Conservation (phyloP, 2,797 vertebrate genomes). For the Choloepus didactylus region DNA sequence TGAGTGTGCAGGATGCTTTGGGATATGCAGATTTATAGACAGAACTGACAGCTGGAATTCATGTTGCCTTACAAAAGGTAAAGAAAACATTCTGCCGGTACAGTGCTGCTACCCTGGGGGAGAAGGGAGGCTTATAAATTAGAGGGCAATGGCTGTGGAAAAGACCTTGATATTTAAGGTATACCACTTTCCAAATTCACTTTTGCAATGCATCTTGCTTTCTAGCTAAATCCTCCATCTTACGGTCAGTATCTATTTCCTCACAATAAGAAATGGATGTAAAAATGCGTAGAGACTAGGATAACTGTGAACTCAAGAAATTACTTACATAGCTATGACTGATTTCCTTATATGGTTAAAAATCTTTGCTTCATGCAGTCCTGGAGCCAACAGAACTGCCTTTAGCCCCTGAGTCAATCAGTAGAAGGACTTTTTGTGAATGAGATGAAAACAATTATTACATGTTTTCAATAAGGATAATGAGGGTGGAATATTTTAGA, state of each 20-base stretch:
- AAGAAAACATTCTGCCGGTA: not conserved
- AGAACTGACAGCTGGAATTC: not conserved
- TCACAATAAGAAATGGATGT: fast-evolving
- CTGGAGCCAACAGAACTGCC: not conserved
- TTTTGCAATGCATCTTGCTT: fast-evolving
- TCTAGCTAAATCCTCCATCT: no score
- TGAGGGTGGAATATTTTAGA: not conserved
- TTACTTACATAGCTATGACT: fast-evolving
- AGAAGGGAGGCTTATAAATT: fast-evolving
- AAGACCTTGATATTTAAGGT: fast-evolving
- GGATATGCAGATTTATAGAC: not conserved
- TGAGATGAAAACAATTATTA: not conserved
- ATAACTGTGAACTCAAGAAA: fast-evolving
- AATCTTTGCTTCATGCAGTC: fast-evolving
- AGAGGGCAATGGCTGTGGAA: not conserved
- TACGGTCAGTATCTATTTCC: no score
- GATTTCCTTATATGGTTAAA: fast-evolving
- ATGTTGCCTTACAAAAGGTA: not conserved
- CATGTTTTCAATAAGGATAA: not conserved
- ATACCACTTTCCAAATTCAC: not conserved
- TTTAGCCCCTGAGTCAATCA: not conserved
- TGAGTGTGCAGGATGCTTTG: fast-evolving
- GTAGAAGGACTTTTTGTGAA: not conserved
- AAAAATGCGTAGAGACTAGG: fast-evolving
- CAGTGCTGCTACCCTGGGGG: not conserved